Conservation (phyloP, 1,140 invertebrate genomes). For the Amyelois transitella region DNA sequence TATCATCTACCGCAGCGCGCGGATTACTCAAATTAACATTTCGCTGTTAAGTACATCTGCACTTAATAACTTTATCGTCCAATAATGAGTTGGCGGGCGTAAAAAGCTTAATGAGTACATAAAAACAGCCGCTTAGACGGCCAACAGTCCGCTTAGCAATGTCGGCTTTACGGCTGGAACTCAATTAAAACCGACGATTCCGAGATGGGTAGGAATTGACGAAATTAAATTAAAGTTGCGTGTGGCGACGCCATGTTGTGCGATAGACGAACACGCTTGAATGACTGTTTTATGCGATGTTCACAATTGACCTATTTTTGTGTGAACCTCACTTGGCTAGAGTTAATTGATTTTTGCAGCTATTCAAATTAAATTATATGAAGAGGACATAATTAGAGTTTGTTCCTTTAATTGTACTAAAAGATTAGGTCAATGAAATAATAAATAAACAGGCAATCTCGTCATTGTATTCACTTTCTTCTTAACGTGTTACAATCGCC, state of each 20-base stretch:
- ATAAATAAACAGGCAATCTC: too few species aligned
- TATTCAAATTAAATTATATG: too few species aligned
- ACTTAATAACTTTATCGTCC: conserved; percentile 61
- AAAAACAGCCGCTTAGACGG: conserved; percentile 49
- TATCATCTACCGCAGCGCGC: conserved; percentile 38
- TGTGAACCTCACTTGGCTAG: neutral
- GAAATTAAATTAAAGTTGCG: conserved; percentile 59
- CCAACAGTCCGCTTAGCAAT: conserved; percentile 50
- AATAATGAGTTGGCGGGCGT: conserved; percentile 42
- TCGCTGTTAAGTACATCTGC: conserved; percentile 52
- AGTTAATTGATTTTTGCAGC: neutral
- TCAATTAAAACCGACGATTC: conserved; percentile 58
- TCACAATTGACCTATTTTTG: conserved; percentile 26
- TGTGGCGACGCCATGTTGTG: conserved; percentile 31
- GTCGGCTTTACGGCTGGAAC: conserved; percentile 45
- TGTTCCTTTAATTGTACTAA: too few species aligned
- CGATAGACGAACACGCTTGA: conserved; percentile 6
- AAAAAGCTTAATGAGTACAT: conserved; percentile 50
- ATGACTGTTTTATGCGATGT: conserved; percentile 30
- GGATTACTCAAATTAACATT: conserved; percentile 64
- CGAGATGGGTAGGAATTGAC: conserved; percentile 42
- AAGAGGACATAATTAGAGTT: too few species aligned
- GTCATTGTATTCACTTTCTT: too few species aligned
- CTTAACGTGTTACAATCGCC: too few species aligned
- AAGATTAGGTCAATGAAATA: too few species aligned